phyloP scores from a whole-genome alignment of 2,797 vertebrate genomes.

The Arremon aurantiirostris region DNA sequence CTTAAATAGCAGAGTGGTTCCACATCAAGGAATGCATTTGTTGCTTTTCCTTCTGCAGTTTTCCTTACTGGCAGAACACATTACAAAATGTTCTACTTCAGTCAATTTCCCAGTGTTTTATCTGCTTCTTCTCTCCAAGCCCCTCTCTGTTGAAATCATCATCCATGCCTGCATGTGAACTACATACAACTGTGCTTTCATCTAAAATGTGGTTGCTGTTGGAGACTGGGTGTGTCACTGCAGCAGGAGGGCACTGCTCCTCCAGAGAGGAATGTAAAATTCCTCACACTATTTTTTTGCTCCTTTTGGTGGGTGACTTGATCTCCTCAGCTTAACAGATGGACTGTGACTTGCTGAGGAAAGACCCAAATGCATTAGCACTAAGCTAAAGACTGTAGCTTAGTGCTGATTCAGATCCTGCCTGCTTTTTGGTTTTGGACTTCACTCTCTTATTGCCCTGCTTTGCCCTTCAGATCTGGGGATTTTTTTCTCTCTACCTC shows the following conservation, averaged over 20 bases:
- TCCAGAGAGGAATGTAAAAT: background rate
- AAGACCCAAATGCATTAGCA: background rate
- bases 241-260: background rate
- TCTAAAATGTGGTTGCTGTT: background rate
- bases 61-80: background rate
- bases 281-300: background rate
- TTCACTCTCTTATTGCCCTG: background rate
- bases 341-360: background rate
- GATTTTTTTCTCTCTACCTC: background rate
- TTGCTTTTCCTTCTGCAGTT: slow-evolving; percentile 23
- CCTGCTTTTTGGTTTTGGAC: background rate
- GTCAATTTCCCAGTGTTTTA: background rate
- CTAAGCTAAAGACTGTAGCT: background rate
- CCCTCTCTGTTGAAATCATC: background rate
- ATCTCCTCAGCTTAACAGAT: background rate
- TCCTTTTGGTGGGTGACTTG: background rate
- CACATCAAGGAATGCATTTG: background rate
- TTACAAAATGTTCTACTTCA: background rate
- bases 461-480: background rate
- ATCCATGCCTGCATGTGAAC: background rate
- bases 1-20: background rate
- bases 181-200: background rate
- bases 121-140: background rate
- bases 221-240: background rate
- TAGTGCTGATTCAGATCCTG: background rate